A percentile compares a stretch with the other conserved stretches of the same genome.
phyloP scores from a whole-genome alignment of 2,888 invertebrate genomes.

The Perdita meconis region DNA sequence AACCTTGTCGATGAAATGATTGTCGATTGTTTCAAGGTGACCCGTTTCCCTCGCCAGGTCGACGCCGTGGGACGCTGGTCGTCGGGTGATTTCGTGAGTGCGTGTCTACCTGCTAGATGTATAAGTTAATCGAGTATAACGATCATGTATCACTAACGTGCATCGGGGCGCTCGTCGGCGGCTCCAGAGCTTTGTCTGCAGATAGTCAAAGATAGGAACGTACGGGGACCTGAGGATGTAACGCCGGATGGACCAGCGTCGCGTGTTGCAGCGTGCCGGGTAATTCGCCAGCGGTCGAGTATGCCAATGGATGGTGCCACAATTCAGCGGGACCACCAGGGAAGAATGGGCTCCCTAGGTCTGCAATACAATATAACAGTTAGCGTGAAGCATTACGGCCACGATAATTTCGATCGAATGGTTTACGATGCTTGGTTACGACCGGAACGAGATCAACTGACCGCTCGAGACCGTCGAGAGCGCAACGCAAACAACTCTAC shows the following conservation, averaged over 20 bases:
- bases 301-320: conserved; percentile 96
- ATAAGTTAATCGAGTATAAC: conserved; percentile 74
- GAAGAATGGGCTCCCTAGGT: conserved; percentile 98
- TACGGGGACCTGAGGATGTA: conserved; percentile 98
- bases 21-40: no score
- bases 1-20: no score
- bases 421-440: neutral
- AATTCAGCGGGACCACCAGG: conserved; percentile 96
- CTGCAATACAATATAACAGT: conserved; percentile 86
- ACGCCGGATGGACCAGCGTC: conserved; percentile 97
- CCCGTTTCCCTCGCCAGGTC: neutral
- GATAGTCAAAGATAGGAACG: conserved; percentile 99
- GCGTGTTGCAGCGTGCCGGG: conserved; percentile 93
- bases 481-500: no score
- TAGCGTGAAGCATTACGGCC: conserved; percentile 28
- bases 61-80: conserved; percentile 27
- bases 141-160: conserved; percentile 85
- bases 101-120: conserved; percentile 58
- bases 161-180: conserved; percentile 86
- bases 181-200: conserved; percentile 91
- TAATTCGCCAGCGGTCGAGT: conserved; percentile 92
- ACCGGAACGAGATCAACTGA: neutral
- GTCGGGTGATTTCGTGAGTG: conserved; percentile 19
- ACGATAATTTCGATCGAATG: conserved; percentile 16
- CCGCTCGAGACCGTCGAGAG: neutral